Evolutionary conservation across 2,113 vertebrate species (phyloP), one percentile per base, ranked within the genome.

Genomic region (Hylia prasina): DNA sequence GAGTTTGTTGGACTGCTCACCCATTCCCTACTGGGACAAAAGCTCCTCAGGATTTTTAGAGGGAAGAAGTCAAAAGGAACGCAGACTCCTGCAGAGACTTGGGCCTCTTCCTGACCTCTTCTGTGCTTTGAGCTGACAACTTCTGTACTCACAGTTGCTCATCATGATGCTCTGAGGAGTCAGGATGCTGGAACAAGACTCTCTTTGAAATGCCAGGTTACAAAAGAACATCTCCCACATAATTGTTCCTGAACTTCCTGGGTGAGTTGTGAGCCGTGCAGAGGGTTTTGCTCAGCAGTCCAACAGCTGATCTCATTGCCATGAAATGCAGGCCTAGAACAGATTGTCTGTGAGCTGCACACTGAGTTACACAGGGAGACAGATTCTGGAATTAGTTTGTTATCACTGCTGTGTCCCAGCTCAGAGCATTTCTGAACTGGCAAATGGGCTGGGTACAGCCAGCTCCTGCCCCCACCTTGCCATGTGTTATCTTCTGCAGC

Each of bases 261-360:
- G 96, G 88, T 81, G 92, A 93, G 53, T 30, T 96, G 56, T 30
- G 90, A 89, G 71, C 51, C 0, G 0, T 82, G 87, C 66, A 37
- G 93, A 86, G 58, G 60, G 35, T 77, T 93, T 90, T 85, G 82
- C 82, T 66, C 45, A 14, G 50, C 78, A 60, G 80, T 89, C 88
- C 82, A 89, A 54, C 60, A 47, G 51, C 86, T 96, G 96, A 95
- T 85, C 86, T 96, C 92, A 94, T 35, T 76, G 90, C 90, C 25
- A 5, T 84, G 94, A 91, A 93, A 93, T 87, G 95, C 72, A 69
- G 66, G 76, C 85, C 92, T 30, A 48, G 88, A 84, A 64, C 88
- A 90, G 76, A 75, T 57, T 81, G 90, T 76, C 77, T 91, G 63
- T n/a, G 27, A 89, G 90, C 95, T 75, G 51, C 65, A 78, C 1